Conservation (phyloP, 2,797 vertebrate species). For the Hipposideros larvatus region DNA sequence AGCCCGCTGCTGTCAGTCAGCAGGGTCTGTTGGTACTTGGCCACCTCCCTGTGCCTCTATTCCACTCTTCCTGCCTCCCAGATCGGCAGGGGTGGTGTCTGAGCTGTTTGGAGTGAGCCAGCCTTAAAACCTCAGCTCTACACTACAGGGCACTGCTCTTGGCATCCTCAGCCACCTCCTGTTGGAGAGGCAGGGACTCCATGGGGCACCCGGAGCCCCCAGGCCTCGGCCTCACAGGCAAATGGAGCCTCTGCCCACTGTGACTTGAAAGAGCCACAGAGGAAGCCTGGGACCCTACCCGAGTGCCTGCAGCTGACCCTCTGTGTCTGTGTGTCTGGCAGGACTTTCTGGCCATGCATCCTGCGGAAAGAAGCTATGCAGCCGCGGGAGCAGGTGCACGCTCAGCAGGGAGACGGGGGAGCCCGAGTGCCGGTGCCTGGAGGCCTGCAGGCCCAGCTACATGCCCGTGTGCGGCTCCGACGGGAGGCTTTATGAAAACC, state of each 20-base stretch:
- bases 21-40: no score
- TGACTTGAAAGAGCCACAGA: not conserved
- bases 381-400: slow-evolving; percentile 92
- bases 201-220: fast-evolving
- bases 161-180: not conserved
- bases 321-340: slow-evolving; percentile 76
- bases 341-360: slow-evolving; percentile 85
- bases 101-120: not conserved
- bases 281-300: fast-evolving
- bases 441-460: slow-evolving; percentile 92
- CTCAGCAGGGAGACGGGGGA: slow-evolving; percentile 89
- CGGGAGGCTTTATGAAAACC: slow-evolving; percentile 96
- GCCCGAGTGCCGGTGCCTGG: slow-evolving; percentile 93
- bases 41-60: fast-evolving
- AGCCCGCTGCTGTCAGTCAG: not conserved
- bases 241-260: not conserved
- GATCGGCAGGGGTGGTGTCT: not conserved
- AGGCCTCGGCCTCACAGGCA: not conserved
- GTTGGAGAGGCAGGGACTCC: not conserved
- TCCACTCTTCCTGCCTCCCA: not conserved
- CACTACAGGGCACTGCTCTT: not conserved
- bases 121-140: not conserved
- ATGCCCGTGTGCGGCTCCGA: slow-evolving; percentile 97
- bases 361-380: slow-evolving; percentile 92
- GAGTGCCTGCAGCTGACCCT: fast-evolving